These are phyloP conservation scores for Danio jaintianensis DNA, from an alignment of 2,797 vertebrate genomes.

Conservation along the genomic window DNA sequence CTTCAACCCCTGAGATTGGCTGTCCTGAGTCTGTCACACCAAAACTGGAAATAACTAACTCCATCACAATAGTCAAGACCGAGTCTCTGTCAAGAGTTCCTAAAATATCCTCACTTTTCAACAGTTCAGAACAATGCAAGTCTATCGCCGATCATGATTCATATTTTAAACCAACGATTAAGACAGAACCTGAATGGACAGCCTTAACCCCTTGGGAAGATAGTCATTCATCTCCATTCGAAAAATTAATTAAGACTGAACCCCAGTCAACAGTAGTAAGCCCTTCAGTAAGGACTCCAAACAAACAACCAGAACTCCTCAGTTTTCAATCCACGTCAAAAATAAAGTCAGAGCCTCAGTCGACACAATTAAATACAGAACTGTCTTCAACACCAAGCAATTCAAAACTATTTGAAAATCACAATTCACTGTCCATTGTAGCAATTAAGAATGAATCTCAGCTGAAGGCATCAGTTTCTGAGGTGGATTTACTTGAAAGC, in stretches of 20 bases:
- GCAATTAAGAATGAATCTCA: constrained; percentile 25
- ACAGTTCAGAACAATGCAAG: background rate
- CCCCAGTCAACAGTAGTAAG: background rate
- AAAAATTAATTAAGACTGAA: constrained; percentile 12
- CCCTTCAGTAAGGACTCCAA: background rate
- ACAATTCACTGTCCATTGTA: background rate
- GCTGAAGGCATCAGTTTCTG: background rate
- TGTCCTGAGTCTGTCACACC: background rate
- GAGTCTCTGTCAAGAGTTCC: constrained; percentile 14
- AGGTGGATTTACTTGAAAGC: background rate
- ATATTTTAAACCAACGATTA: background rate
- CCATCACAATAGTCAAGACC: constrained; percentile 6
- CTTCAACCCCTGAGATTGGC: background rate
- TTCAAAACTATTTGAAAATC: background rate
- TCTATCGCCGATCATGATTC: background rate
- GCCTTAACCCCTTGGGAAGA: background rate
- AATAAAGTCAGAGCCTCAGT: constrained; percentile 17
- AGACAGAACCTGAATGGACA: background rate
- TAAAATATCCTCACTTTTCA: background rate
- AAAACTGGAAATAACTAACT: background rate
- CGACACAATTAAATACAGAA: background rate
- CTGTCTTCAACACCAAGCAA: background rate
- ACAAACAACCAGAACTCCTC: background rate
- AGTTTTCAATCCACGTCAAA: background rate
- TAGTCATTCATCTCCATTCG: background rate